Evolutionary conservation across 2,113 vertebrate genomes (phyloP).

Genomic region (Cinclus mexicanus): DNA sequence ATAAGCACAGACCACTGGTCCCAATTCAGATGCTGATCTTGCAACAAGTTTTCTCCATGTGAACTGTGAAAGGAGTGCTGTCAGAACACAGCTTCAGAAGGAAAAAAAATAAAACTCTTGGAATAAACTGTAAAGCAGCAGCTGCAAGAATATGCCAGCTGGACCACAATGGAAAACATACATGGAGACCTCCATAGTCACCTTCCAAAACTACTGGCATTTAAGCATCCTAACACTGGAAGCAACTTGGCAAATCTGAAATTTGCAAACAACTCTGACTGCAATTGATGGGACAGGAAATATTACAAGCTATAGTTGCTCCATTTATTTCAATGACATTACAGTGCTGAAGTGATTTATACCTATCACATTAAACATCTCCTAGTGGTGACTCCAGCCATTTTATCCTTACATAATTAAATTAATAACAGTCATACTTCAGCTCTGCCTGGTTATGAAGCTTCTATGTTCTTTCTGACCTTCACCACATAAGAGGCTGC

Average conservation of each 20-base stretch:
- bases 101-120: background rate
- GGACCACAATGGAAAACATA: background rate
- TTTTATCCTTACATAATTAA: background rate
- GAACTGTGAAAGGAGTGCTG: background rate
- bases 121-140: background rate
- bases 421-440: background rate
- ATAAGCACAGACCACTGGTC: conserved; percentile 48
- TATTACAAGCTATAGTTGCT: background rate
- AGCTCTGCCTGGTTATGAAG: background rate
- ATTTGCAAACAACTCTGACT: background rate
- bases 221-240: background rate
- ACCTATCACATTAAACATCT: background rate
- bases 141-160: background rate
- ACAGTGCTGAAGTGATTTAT: background rate
- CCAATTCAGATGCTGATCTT: background rate
- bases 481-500: background rate
- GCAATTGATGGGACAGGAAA: background rate
- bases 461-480: background rate
- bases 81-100: background rate
- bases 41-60: background rate
- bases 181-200: background rate
- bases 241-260: background rate
- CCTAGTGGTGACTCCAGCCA: background rate
- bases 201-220: background rate
- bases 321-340: background rate